phyloP scores from a whole-genome alignment of 2,113 vertebrate genomes.

The Erythrolamprus reginae region DNA sequence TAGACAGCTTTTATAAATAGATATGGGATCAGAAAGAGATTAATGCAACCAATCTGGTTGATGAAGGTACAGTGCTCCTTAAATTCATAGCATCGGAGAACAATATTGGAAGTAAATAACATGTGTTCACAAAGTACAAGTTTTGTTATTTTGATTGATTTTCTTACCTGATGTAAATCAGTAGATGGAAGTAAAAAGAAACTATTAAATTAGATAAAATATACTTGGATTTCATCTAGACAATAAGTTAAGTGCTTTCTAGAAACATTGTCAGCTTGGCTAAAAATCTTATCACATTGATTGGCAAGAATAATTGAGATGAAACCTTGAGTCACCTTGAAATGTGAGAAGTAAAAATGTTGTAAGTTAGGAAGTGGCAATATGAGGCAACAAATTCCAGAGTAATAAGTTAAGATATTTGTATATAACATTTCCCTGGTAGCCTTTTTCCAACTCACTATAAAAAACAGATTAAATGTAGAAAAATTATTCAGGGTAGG shows the following conservation, averaged over 20 bases:
- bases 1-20: neutral
- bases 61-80: neutral
- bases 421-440: neutral
- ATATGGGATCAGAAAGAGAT: neutral
- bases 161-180: conserved; percentile 17
- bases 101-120: neutral
- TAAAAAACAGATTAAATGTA: neutral
- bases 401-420: neutral
- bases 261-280: neutral
- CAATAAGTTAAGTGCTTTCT: neutral
- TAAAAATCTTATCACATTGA: neutral
- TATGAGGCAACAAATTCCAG: neutral
- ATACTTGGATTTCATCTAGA: neutral
- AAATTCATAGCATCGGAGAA: fast-evolving
- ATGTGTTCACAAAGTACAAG: neutral
- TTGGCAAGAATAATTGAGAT: neutral
- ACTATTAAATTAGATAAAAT: conserved; percentile 10
- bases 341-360: neutral
- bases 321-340: neutral
- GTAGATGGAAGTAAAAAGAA: conserved; percentile 1
- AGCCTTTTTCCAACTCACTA: neutral
- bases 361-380: neutral
- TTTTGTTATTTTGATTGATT: neutral
- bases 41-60: neutral
- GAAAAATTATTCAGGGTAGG: neutral